Evolutionary conservation across 2,888 invertebrate genomes (phyloP).

Genomic region (Beris chalybata): DNA sequence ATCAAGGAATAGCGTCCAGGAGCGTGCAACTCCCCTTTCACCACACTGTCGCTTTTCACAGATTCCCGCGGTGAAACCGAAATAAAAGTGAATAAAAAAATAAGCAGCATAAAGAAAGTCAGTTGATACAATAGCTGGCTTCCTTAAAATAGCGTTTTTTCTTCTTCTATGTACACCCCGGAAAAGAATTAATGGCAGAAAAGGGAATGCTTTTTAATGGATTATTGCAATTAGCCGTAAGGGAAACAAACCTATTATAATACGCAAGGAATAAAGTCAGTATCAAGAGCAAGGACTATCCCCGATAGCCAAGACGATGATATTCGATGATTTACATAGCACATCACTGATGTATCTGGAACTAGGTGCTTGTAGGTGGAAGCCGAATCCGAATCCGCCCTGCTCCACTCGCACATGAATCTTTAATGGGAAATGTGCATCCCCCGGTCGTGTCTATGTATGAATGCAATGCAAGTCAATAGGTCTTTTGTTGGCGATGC

Average conservation of each 20-base stretch:
- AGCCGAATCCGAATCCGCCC: no score
- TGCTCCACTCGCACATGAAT: neutral
- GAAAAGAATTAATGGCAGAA: slow-evolving; percentile 25
- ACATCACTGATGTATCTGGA: no score
- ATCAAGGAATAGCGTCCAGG: neutral
- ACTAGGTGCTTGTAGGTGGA: no score
- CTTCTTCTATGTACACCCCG: slow-evolving; percentile 11
- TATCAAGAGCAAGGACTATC: neutral
- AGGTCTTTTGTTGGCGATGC: slow-evolving; percentile 20
- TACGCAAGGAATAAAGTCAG: slow-evolving; percentile 5
- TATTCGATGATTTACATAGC: no score
- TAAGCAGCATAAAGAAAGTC: slow-evolving; percentile 10
- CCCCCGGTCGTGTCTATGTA: slow-evolving; percentile 8
- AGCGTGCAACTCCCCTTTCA: neutral
- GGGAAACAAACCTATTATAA: slow-evolving; percentile 34
- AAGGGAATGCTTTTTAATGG: slow-evolving; percentile 38
- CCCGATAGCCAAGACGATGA: no score
- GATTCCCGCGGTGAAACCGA: slow-evolving; percentile 26
- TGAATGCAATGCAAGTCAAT: slow-evolving; percentile 26
- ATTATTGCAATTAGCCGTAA: slow-evolving; percentile 40
- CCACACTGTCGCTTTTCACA: slow-evolving; percentile 21
- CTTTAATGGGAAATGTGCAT: slow-evolving; percentile 27
- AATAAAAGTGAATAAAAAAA: slow-evolving; percentile 29
- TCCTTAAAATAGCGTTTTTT: slow-evolving; percentile 18
- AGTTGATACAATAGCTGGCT: slow-evolving; percentile 16